Conservation (phyloP, 2,113 vertebrate species). For the Pseudorectes ferrugineus region DNA sequence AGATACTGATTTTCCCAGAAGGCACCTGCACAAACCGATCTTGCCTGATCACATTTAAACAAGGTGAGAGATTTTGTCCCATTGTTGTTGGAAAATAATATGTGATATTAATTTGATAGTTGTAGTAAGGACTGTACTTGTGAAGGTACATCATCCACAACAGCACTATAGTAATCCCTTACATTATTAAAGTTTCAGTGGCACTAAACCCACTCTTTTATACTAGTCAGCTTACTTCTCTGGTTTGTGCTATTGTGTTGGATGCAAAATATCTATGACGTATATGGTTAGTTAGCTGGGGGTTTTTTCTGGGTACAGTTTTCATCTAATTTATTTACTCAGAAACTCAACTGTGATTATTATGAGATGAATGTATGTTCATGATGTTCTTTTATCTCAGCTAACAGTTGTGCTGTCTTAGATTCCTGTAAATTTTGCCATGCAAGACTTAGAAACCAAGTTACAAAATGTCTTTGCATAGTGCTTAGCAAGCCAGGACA, state of each 20-base stretch:
- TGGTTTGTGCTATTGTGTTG: not conserved
- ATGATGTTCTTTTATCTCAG: not conserved
- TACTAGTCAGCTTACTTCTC: not conserved
- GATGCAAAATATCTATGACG: not conserved
- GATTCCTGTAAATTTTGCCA: not conserved
- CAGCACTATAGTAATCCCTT: not conserved
- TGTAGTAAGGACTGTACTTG: not conserved
- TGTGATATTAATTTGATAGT: not conserved
- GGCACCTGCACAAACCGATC: constrained; percentile 97
- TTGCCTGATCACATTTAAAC: constrained; percentile 98
- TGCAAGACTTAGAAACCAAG: not conserved
- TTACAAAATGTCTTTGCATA: not conserved
- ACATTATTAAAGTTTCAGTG: not conserved
- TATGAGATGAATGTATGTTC: not conserved
- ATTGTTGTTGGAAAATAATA: not conserved
- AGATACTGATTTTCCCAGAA: constrained; percentile 96
- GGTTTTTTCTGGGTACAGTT: not conserved
- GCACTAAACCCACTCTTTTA: not conserved
- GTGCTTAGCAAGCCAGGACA: not conserved
- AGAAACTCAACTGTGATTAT: not conserved
- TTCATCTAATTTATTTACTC: not conserved
- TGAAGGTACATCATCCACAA: not conserved
- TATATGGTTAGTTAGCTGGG: not conserved
- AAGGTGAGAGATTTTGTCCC: constrained; percentile 78
- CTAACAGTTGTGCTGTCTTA: not conserved